Evolutionary conservation across 1,140 invertebrate species (phyloP), one percentile per base, ranked within the genome.

Genomic region (Bactericera cockerelli): DNA sequence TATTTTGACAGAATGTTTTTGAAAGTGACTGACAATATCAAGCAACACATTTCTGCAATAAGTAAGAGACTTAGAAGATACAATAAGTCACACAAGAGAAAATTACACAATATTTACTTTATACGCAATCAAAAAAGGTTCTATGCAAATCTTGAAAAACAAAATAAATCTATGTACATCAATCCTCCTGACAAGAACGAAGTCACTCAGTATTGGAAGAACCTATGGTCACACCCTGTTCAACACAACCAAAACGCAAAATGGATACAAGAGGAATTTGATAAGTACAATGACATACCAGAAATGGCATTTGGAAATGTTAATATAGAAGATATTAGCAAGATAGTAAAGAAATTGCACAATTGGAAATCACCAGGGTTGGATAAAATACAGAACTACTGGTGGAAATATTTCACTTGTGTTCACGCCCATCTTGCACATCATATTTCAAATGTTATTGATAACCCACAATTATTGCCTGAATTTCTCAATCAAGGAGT

Each of bases 361-460:
- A 59, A 59, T 16, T 59, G 57, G 57, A 59, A 59, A 59, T 1
- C n/a, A 19, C 57, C 39, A 11, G 57, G 57, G 14, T 16, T 39
- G 38, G 57, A 59, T 39, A 25, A 38, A 42, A 49, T 59, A 21
- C 57, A 59, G 8, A 59, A 59, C 38, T 36, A 19, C 26, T 59
- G 36, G 36, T 13, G 4, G 16, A 59, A 59, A 25, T 22, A 59
- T 14, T 53, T 59, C 25, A 59, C 57, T 13, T 22, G 13, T n/a
- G 8, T 39, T 8, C 57, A 59, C 25, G 4, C 14, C 21, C 14
- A 22, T 22, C 57, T 59, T 2, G 57, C 19, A 2, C 2, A 60
- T 16, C 55, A 56, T 22, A n/a, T 28, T 25, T 2, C 3, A 10
- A 16, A 28, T n/a, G 14, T n/a, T 11, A 56, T 56, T n/a, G 4